A percentile compares a stretch with the other conserved stretches of the same genome.
Evolutionary conservation across 2,888 invertebrate genomes (phyloP).

Genomic region (Epistrophe eligans): DNA sequence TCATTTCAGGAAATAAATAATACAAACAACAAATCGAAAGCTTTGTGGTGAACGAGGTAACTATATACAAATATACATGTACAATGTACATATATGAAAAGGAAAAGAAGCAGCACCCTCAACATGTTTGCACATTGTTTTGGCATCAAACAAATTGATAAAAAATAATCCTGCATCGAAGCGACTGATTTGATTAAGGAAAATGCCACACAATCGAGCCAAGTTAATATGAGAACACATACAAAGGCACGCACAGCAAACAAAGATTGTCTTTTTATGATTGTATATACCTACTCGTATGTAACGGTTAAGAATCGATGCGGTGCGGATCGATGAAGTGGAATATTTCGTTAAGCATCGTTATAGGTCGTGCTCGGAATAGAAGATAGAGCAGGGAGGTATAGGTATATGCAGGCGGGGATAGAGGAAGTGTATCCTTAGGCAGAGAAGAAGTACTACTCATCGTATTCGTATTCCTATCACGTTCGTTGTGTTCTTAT

Average conservation of each 20-base stretch:
- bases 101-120: background rate
- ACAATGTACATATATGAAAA: background rate
- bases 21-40: slow-evolving; percentile 29
- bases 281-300: background rate
- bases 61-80: too few species aligned
- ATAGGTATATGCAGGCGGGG: too few species aligned
- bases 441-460: background rate
- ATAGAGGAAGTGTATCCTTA: background rate
- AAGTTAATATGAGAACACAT: slow-evolving; percentile 16
- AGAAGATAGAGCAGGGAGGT: background rate
- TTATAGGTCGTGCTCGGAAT: slow-evolving; percentile 58
- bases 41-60: slow-evolving; percentile 2
- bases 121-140: slow-evolving; percentile 65
- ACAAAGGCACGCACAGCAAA: slow-evolving; percentile 21
- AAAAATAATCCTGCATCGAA: slow-evolving; percentile 63
- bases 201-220: slow-evolving; percentile 57
- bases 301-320: slow-evolving; percentile 5
- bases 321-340: slow-evolving; percentile 39
- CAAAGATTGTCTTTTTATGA: slow-evolving; percentile 32
- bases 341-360: slow-evolving; percentile 42
- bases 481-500: slow-evolving; percentile 27
- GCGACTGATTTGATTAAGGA: slow-evolving; percentile 56
- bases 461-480: slow-evolving; percentile 14
- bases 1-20: slow-evolving; percentile 55
- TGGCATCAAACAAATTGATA: slow-evolving; percentile 69